phyloP scores from a whole-genome alignment of 2,113 vertebrate species.

The Glaucidium brasilianum region DNA sequence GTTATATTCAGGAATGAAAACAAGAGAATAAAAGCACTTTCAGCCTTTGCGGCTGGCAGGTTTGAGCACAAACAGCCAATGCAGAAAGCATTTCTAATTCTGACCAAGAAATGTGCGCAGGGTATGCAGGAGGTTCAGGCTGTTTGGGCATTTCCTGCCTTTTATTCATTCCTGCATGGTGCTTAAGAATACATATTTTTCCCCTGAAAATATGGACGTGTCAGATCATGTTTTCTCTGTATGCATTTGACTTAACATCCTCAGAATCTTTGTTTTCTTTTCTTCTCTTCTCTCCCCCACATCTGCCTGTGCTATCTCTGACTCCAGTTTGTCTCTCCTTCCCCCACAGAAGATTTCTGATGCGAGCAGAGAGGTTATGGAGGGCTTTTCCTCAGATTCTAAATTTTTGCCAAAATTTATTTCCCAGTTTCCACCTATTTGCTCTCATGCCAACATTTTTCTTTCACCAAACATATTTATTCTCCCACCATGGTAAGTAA shows the following conservation, averaged over 20 bases:
- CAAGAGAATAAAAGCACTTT: not conserved
- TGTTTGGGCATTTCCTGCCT: not conserved
- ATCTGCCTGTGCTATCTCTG: not conserved
- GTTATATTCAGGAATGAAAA: not conserved
- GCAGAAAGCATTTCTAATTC: not conserved
- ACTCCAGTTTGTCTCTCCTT: not conserved
- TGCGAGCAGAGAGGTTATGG: not conserved
- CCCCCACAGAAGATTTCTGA: not conserved
- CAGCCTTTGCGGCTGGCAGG: not conserved
- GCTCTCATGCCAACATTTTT: not conserved
- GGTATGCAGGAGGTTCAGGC: not conserved
- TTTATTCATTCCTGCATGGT: not conserved
- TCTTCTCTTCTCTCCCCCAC: not conserved
- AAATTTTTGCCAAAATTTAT: not conserved
- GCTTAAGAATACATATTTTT: not conserved
- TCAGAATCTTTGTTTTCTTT: not conserved
- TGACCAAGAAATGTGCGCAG: not conserved
- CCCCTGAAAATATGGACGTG: not conserved
- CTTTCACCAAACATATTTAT: not conserved
- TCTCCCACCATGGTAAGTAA: not conserved
- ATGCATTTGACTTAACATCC: not conserved
- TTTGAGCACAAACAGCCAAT: not conserved
- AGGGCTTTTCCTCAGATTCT: not conserved
- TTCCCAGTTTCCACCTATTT: not conserved
- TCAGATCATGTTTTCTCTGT: not conserved